phyloP scores from a whole-genome alignment of 2,113 vertebrate genomes.

The Oreochromis tanganicae region DNA sequence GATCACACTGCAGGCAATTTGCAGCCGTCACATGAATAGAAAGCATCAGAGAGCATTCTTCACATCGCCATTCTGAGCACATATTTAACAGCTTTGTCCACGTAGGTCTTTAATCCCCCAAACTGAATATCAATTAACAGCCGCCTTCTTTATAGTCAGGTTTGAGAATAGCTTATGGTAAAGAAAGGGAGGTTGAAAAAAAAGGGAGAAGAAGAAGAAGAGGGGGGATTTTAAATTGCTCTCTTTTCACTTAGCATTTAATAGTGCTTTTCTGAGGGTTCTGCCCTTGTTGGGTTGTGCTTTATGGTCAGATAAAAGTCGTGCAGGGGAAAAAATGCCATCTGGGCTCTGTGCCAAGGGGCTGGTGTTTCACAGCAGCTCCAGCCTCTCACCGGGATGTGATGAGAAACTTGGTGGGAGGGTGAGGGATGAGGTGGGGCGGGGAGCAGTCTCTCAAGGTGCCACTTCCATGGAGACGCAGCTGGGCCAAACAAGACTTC shows the following conservation, averaged over 20 bases:
- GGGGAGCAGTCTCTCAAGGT: slow-evolving; percentile 77
- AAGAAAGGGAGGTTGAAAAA: not conserved
- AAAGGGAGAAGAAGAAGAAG: not conserved
- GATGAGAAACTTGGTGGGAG: slow-evolving; percentile 80
- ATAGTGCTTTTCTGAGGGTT: slow-evolving; percentile 80
- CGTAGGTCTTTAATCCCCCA: slow-evolving; percentile 47
- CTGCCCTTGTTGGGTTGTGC: slow-evolving; percentile 73
- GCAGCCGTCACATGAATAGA: slow-evolving; percentile 41
- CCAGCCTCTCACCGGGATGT: slow-evolving; percentile 79
- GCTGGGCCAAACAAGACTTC: slow-evolving; percentile 91
- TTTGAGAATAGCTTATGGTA: slow-evolving; percentile 37
- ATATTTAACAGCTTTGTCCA: slow-evolving; percentile 61
- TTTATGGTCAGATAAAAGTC: slow-evolving; percentile 89
- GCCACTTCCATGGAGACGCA: slow-evolving; percentile 92
- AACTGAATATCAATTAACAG: slow-evolving; percentile 70
- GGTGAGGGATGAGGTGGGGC: not conserved
- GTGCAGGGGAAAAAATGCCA: slow-evolving; percentile 70
- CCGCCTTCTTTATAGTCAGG: slow-evolving; percentile 44
- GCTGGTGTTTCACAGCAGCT: slow-evolving; percentile 87
- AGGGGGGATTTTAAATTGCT: slow-evolving; percentile 35
- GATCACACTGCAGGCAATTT: slow-evolving; percentile 25
- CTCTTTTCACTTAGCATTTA: slow-evolving; percentile 70
- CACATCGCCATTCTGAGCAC: slow-evolving; percentile 67
- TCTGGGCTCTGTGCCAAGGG: slow-evolving; percentile 87
- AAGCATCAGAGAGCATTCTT: slow-evolving; percentile 43